Evolutionary conservation across 2,888 invertebrate genomes (phyloP).

Genomic region (Bugulina stolonifera): DNA sequence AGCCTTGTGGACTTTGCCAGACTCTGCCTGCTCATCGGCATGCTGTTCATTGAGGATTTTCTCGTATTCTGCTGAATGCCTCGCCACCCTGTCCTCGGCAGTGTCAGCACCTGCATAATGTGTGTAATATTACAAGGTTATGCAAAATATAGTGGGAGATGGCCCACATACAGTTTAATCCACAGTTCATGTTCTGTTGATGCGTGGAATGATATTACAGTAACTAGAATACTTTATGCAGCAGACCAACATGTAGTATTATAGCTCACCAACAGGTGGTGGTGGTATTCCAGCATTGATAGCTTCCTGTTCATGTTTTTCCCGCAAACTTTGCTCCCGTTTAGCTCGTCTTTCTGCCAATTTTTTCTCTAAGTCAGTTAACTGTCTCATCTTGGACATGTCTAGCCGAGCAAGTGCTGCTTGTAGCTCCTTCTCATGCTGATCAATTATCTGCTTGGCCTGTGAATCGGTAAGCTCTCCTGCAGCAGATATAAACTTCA

Average conservation of each 20-base stretch:
- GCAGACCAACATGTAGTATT: too few species aligned
- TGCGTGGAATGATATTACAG: too few species aligned
- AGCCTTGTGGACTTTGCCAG: background rate
- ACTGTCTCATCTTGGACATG: constrained; percentile 35
- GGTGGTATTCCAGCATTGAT: constrained; percentile 40
- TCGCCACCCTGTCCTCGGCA: background rate
- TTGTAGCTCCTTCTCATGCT: constrained; percentile 41
- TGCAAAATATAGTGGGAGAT: too few species aligned
- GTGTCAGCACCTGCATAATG: background rate
- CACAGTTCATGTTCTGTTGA: too few species aligned
- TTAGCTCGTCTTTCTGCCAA: constrained; percentile 40
- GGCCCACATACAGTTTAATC: too few species aligned
- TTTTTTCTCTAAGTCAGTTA: constrained; percentile 37
- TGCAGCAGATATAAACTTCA: too few species aligned
- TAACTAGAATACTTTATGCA: too few species aligned
- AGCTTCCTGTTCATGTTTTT: constrained; percentile 44
- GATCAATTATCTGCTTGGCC: constrained; percentile 37
- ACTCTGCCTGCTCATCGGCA: background rate
- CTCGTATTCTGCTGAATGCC: constrained; percentile 9
- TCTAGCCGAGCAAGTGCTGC: constrained; percentile 36
- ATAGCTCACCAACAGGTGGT: constrained; percentile 31
- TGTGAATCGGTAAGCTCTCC: constrained; percentile 36
- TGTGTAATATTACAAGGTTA: background rate
- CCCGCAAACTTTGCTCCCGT: constrained; percentile 36
- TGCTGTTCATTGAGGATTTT: constrained; percentile 19